Conservation (phyloP, 1,140 invertebrate species). For the Calephelis nemesis region DNA sequence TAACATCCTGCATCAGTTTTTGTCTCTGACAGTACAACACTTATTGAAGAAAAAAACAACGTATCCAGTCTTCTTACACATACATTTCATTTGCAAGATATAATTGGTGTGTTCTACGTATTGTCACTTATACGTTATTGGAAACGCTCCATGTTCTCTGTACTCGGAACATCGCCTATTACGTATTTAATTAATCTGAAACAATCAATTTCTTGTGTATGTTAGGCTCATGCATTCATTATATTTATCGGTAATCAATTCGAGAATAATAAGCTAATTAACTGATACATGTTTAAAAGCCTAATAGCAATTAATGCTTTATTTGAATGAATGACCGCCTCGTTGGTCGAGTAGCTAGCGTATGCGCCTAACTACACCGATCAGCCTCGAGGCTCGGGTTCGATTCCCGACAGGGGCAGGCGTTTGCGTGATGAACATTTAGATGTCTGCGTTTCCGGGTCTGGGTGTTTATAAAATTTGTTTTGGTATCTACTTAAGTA, state of each 20-base stretch:
- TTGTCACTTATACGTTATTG: slow-evolving; percentile 4
- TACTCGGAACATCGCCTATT: slow-evolving; percentile 3
- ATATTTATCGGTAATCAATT: background rate
- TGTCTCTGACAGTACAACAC: background rate
- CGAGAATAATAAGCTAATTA: background rate
- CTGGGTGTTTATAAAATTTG: too few relatives aligned
- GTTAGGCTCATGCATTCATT: background rate
- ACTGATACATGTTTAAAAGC: too few relatives aligned
- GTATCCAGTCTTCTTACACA: background rate
- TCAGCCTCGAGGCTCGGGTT: too few relatives aligned
- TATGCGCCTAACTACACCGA: too few relatives aligned
- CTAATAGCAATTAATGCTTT: too few relatives aligned
- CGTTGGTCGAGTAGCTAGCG: too few relatives aligned
- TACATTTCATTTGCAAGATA: background rate
- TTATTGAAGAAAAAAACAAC: background rate
- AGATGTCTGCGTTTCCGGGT: too few relatives aligned
- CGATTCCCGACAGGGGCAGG: too few relatives aligned
- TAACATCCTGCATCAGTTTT: too few relatives aligned
- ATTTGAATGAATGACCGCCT: too few relatives aligned
- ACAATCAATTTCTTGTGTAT: slow-evolving; percentile 8
- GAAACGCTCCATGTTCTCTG: background rate
- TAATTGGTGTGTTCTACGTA: slow-evolving; percentile 1
- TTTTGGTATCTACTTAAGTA: too few relatives aligned
- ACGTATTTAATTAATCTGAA: slow-evolving; percentile 4
- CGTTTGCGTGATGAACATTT: too few relatives aligned